Conservation (phyloP, 2,113 vertebrate species). For the Prionailurus viverrinus region DNA sequence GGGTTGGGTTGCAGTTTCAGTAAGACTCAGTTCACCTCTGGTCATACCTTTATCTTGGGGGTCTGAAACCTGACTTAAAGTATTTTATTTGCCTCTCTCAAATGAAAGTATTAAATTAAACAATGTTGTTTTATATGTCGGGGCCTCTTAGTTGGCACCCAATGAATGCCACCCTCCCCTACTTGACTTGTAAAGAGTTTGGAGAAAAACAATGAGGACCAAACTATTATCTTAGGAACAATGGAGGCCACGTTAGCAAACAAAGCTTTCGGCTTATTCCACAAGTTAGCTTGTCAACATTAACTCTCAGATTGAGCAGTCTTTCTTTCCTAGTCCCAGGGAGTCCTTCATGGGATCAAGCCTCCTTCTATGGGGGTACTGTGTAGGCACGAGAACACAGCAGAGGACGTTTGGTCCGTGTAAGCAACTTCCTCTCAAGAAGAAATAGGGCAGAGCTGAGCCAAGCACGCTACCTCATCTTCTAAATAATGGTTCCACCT, state of each 20-base stretch:
- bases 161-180: not conserved
- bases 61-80: not conserved
- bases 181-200: not conserved
- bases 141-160: not conserved
- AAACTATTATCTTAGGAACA: not conserved
- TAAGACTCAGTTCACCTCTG: not conserved
- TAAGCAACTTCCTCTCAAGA: not conserved
- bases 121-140: not conserved
- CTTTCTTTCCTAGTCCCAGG: not conserved
- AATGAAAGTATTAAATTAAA: not conserved
- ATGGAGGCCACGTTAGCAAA: not conserved
- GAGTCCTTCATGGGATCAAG: not conserved
- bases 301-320: not conserved
- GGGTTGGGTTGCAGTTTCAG: not conserved
- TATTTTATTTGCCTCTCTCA: constrained; percentile 22
- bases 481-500: not conserved
- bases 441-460: not conserved
- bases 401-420: not conserved
- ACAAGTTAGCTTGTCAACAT: not conserved
- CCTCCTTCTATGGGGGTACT: accelerated
- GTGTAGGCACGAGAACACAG: not conserved
- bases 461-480: not conserved
- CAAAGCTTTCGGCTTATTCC: not conserved
- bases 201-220: not conserved
- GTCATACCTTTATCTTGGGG: not conserved